Conservation (phyloP, 30 jellyfish, hydroid and myxozoan species). For the Aurelia aurita region DNA sequence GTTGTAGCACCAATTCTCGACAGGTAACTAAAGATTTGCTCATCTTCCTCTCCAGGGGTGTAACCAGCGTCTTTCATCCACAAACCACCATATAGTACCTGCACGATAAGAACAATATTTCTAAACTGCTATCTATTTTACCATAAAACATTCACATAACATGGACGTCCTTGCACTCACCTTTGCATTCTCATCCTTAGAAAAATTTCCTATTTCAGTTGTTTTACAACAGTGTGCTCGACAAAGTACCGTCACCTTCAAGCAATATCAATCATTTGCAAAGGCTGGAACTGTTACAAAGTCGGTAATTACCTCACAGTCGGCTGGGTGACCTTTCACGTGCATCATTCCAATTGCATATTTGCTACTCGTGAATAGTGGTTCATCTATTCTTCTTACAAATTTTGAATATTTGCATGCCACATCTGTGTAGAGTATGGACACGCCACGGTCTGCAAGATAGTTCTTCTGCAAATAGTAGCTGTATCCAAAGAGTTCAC, state of each 20-base stretch:
- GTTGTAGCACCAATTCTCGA: constrained; percentile 49
- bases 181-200: too few species aligned
- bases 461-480: constrained; percentile 5
- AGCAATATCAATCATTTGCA: too few species aligned
- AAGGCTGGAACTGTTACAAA: too few species aligned
- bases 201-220: too few species aligned
- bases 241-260: too few species aligned
- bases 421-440: constrained; percentile 30
- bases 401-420: constrained; percentile 39
- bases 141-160: too few species aligned
- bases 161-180: too few species aligned
- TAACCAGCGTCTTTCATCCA: constrained; percentile 45
- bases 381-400: background rate
- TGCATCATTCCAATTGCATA: constrained; percentile 49
- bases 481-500: constrained; percentile 60
- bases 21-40: constrained; percentile 36
- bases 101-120: too few species aligned
- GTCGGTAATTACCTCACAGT: constrained; percentile 64
- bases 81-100: constrained; percentile 44
- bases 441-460: constrained; percentile 6
- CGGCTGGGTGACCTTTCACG: constrained; percentile 34
- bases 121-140: too few species aligned
- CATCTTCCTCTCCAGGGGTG: constrained; percentile 57
- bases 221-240: too few species aligned
- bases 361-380: background rate